Percentiles rank a stretch among this genome's conserved stretches.
Conservation (phyloP, 2,797 vertebrate species). For the Gymnodraco acuticeps region DNA sequence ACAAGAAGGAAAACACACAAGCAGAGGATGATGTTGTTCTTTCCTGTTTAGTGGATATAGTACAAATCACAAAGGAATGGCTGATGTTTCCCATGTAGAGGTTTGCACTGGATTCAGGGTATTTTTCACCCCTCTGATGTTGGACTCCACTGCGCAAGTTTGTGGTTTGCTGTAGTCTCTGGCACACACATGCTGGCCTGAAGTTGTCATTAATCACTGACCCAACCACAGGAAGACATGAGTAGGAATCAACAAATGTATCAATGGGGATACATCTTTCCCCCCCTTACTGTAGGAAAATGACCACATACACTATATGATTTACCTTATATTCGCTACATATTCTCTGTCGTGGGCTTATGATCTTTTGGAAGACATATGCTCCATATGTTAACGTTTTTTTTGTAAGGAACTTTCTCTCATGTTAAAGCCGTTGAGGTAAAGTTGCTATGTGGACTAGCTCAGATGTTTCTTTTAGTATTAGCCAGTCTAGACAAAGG, state of each 20-base stretch:
- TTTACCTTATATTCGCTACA: conserved; percentile 5
- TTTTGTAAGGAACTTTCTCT: neutral
- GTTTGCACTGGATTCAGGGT: conserved; percentile 36
- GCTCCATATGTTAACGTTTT: conserved; percentile 8
- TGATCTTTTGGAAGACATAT: conserved; percentile 2
- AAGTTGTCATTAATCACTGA: conserved; percentile 34
- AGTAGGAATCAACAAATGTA: conserved; percentile 31
- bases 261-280: conserved; percentile 21
- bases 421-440: neutral
- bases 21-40: conserved; percentile 44
- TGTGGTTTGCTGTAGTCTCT: conserved; percentile 35
- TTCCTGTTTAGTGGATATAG: conserved; percentile 38
- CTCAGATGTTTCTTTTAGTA: neutral
- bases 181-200: conserved; percentile 39
- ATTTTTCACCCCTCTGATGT: conserved; percentile 48
- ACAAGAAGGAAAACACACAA: conserved; percentile 56
- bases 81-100: conserved; percentile 59
- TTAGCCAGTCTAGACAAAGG: neutral
- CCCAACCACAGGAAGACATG: conserved; percentile 23
- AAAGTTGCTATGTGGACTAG: neutral
- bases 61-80: conserved; percentile 51
- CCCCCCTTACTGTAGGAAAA: conserved; percentile 11
- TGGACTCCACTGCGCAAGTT: conserved; percentile 28
- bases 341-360: neutral
- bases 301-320: conserved; percentile 3